Evolutionary conservation across 2,888 invertebrate species (phyloP).

Genomic region (Leptura quadrifasciata): DNA sequence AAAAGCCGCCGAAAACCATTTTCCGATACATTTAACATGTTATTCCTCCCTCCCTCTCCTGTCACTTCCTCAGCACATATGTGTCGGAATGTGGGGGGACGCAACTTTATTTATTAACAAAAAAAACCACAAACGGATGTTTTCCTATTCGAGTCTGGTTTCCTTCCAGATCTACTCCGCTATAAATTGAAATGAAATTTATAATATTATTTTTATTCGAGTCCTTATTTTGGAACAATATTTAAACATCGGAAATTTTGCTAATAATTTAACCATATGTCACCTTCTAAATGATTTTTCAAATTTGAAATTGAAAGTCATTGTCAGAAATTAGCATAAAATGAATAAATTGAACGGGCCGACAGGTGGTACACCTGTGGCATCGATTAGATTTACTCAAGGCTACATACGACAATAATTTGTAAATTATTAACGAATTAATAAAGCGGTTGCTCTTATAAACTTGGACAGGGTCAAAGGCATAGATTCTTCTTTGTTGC

Average conservation of each 20-base stretch:
- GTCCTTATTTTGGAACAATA: not conserved
- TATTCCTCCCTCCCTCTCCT: too few relatives aligned
- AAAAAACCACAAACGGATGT: too few relatives aligned
- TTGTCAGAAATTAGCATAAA: not conserved
- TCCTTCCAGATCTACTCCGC: too few relatives aligned
- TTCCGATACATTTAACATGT: too few relatives aligned
- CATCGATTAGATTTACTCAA: not conserved
- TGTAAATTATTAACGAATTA: constrained; percentile 1
- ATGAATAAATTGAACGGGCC: not conserved
- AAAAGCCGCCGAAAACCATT: too few relatives aligned
- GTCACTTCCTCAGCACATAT: too few relatives aligned
- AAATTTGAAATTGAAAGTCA: not conserved
- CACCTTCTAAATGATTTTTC: not conserved
- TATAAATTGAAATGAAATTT: too few relatives aligned
- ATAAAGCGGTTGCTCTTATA: not conserved
- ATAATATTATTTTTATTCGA: not conserved
- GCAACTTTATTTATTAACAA: too few relatives aligned
- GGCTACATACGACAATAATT: not conserved
- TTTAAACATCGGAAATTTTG: not conserved
- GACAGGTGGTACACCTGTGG: not conserved
- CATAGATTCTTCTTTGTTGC: constrained; percentile 14
- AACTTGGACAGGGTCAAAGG: constrained; percentile 23
- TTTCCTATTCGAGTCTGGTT: too few relatives aligned
- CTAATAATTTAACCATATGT: not conserved
- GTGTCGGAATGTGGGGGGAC: too few relatives aligned